Evolutionary conservation across 2,888 invertebrate genomes (phyloP).

Genomic region (Spodoptera exigua): DNA sequence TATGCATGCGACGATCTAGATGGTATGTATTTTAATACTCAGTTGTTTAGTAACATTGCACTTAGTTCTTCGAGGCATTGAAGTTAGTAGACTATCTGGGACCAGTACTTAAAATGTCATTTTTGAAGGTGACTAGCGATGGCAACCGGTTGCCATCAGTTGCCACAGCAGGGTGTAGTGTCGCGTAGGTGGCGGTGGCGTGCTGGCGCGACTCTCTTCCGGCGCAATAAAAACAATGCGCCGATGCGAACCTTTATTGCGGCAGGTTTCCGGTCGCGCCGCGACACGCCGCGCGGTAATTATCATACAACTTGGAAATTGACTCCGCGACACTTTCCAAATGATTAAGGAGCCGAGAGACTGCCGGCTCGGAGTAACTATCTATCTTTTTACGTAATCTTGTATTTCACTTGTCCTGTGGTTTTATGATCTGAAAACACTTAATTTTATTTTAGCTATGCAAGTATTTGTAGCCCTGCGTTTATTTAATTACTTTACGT

Average conservation of each 20-base stretch:
- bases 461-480: no score
- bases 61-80: background rate
- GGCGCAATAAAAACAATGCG: constrained; percentile 66
- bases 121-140: background rate
- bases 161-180: constrained; percentile 10
- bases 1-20: no score
- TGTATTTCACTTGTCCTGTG: no score
- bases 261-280: constrained; percentile 60
- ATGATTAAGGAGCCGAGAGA: background rate
- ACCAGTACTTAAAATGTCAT: no score
- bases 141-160: constrained; percentile 33
- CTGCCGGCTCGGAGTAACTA: no score
- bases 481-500: no score
- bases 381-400: no score
- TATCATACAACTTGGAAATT: constrained; percentile 50
- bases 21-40: no score
- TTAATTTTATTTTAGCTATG: no score
- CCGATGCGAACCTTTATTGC: constrained; percentile 67
- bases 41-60: background rate
- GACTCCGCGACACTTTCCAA: constrained; percentile 20
- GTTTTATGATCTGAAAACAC: no score
- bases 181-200: constrained; percentile 36
- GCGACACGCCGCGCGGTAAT: constrained; percentile 54
- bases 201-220: constrained; percentile 66
- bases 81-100: no score